phyloP scores from a whole-genome alignment of 2,797 vertebrate species.

The Oceanodroma leucorhoa region DNA sequence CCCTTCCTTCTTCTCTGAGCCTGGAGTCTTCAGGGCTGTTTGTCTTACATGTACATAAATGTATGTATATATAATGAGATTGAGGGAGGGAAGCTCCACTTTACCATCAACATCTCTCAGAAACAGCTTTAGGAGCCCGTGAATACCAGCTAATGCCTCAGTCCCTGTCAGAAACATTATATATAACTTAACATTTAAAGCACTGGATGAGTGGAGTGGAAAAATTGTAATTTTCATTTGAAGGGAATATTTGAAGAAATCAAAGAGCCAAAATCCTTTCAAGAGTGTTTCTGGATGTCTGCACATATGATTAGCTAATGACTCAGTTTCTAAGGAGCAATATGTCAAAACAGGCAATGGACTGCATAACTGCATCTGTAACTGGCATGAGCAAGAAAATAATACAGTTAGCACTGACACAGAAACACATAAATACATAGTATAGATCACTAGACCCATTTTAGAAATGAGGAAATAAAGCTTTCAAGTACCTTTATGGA shows the following conservation, averaged over 20 bases:
- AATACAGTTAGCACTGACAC: neutral
- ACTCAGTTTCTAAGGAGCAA: neutral
- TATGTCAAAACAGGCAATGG: neutral
- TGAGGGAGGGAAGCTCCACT: neutral
- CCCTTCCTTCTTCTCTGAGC: neutral
- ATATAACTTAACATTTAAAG: neutral
- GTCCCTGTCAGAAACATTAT: neutral
- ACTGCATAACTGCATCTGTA: neutral
- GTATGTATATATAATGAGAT: neutral
- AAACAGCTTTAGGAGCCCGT: neutral
- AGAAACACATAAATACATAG: neutral
- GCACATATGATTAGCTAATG: neutral
- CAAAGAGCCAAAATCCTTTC: neutral
- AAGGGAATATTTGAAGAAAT: neutral
- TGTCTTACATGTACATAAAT: neutral
- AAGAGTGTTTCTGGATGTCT: constrained; percentile 5
- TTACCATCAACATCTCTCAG: neutral
- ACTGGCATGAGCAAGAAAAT: neutral
- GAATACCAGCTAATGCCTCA: neutral
- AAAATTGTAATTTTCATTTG: neutral
- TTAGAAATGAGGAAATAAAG: neutral
- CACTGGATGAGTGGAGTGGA: neutral
- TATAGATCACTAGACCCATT: neutral
- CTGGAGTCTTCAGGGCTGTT: neutral
- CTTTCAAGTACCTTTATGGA: neutral